phyloP scores from a whole-genome alignment of 1,140 invertebrate genomes.

The Brachionus asplanchnoidis region DNA sequence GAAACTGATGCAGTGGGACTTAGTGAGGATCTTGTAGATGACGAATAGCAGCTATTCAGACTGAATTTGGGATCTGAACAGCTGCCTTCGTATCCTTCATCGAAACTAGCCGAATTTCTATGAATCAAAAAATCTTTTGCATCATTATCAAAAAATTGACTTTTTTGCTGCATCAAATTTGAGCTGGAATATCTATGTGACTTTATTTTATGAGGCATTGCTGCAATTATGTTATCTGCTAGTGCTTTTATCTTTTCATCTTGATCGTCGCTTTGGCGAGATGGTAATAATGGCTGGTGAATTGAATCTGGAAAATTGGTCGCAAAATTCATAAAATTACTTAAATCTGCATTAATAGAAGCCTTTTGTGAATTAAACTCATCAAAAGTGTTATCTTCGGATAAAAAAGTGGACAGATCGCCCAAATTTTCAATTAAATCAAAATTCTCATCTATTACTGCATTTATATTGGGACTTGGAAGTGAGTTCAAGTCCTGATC shows the following conservation, averaged over 20 bases:
- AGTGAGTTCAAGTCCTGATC: background rate
- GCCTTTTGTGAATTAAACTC: background rate
- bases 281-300: background rate
- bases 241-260: constrained; percentile 77
- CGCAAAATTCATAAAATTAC: background rate
- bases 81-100: background rate
- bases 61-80: background rate
- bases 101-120: constrained; percentile 7
- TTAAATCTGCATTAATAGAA: background rate
- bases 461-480: constrained; percentile 1
- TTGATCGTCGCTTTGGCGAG: constrained; percentile 63
- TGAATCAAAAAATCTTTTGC: background rate
- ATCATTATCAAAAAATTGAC: background rate
- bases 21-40: constrained; percentile 32
- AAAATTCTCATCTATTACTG: background rate
- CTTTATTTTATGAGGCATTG: constrained; percentile 92
- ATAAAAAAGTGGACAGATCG: background rate
- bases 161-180: constrained; percentile 54
- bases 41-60: constrained; percentile 46
- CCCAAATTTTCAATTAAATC: constrained; percentile 3
- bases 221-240: constrained; percentile 93
- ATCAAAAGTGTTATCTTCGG: background rate
- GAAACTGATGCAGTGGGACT: constrained; percentile 15
- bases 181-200: constrained; percentile 54
- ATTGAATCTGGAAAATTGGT: constrained; percentile 1